Evolutionary conservation across 1,140 invertebrate genomes (phyloP).

Genomic region (Rhynchophorus ferrugineus): DNA sequence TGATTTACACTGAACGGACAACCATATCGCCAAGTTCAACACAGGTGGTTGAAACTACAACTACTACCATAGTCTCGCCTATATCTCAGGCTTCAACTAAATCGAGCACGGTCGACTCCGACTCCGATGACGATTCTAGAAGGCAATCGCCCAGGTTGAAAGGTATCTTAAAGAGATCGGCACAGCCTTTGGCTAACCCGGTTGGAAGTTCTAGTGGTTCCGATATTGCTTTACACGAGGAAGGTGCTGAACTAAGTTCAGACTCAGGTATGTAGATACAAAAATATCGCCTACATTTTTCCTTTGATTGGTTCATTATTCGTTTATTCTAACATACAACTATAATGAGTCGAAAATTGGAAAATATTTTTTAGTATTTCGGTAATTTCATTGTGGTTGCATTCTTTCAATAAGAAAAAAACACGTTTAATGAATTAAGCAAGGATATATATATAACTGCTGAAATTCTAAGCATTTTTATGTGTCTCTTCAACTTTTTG

Average conservation of each 20-base stretch:
- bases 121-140: slow-evolving; percentile 37
- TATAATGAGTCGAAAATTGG: too few relatives aligned
- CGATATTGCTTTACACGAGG: slow-evolving; percentile 56
- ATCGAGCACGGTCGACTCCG: slow-evolving; percentile 36
- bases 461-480: too few relatives aligned
- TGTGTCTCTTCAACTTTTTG: too few relatives aligned
- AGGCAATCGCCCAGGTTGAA: slow-evolving; percentile 44
- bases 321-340: too few relatives aligned
- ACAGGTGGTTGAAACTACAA: slow-evolving; percentile 25
- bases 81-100: slow-evolving; percentile 34
- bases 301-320: too few relatives aligned
- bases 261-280: slow-evolving; percentile 35
- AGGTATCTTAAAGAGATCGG: slow-evolving; percentile 38
- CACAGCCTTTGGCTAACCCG: slow-evolving; percentile 42
- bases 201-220: slow-evolving; percentile 56
- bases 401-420: too few relatives aligned
- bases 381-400: too few relatives aligned
- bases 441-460: too few relatives aligned
- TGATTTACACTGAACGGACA: slow-evolving; percentile 29
- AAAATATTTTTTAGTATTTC: too few relatives aligned
- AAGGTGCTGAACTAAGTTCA: slow-evolving; percentile 39
- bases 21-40: slow-evolving; percentile 24
- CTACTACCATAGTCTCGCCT: slow-evolving; percentile 27
- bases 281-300: not conserved
- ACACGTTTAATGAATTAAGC: too few relatives aligned